Base-by-base conservation (phyloP, 2,113 vertebrate genomes). In the Triplophysa dalaica region DNA sequence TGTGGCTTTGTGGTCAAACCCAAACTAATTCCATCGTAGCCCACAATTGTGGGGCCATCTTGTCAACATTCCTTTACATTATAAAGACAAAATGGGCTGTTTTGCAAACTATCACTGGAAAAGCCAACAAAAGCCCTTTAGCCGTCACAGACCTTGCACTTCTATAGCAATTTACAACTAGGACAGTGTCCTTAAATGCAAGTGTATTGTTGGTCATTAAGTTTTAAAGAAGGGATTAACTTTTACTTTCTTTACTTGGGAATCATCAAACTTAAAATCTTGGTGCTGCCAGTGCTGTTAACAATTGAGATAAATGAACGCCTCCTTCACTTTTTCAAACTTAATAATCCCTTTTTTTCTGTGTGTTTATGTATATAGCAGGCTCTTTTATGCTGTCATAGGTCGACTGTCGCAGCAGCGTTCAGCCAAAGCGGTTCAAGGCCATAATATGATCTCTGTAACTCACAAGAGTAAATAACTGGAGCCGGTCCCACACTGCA, bases 381-480 rank as follows among this genome's bases (percentile, higher is more conserved):
- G 65, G 78, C 62, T 26, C 64, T 78, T 81, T 70, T 48, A 78
- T 81, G 83, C 64, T 65, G 75, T 50, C 54, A 22, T 67, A 75
- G 81, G 70, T 50, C 45, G 54, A 74, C 69, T 58, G 43, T 78
- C 64, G 43, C 52, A 52, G 75, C 70, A 64, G 75, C 64, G 68
- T 67, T 84, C 75, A 78, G 68, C 75, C 75, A 68, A 70, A 81
- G 61, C 70, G 24, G 56, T 75, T 81, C 69, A 81, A 81, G 70
- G 79, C 75, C 74, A 84, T 78, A 78, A 75, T 78, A 73, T 33
- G 69, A 84, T 81, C 41, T 78, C 74, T 66, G 52, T 43, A 80
- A 76, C 61, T 80, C 72, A 26, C 26, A 61, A 43, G 62, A 78
- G 33, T 61, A 62, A 60, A 48, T 26, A 75, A 26, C 38, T 24